Base-by-base conservation (phyloP, 23 tunicate species). In the Pegea sp. region DNA sequence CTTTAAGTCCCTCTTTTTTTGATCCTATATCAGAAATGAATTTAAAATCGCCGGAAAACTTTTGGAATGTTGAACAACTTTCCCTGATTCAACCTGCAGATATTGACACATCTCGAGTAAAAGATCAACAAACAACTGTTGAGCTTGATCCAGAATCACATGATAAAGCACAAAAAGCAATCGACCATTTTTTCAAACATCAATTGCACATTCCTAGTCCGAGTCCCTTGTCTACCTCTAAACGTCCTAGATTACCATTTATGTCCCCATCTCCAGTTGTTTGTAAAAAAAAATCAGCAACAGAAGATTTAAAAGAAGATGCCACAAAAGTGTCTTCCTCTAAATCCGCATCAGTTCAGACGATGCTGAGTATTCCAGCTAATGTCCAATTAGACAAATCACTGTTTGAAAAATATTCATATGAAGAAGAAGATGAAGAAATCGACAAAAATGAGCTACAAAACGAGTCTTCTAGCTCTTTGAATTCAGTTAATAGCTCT, bases 41-140 rank as follows among this genome's bases (percentile, higher is more conserved):
- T n/a, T n/a, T n/a, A n/a, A n/a, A 63, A 49, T 48, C 64, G 22
- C 75, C 75, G 3, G 52, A 24, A 2, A 71, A 79, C 56, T 80
- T 80, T 54, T 80, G 93, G 93, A 80, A 56, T 24, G 71, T 80
- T 24, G 93, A 80, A 56, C 79, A 80, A 61, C 71, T 80, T 27
- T 79, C 93, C 3, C 28, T 80, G 1, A 44, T 80, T 57, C 71
- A 80, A 18, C 93, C 93, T 0, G 74, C 60, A 1, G 79, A 80
- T 55, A 71, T 80, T 43, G 93, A 80, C 56, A 48, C 71, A 2
- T 80, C 93, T 6, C 51, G 63, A 44, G 30, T 80, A 7, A 79
- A 80, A 28, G 65, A 71, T 29, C 93, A 80, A 49, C 78, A 80
- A 49, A 62, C 71, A 28, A 48, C 67, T 46, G 72, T 71, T 1